Percentiles rank a stretch among this genome's conserved stretches.
Evolutionary conservation across 2,113 vertebrate genomes (phyloP).

Genomic region (Monarcha castaneiventris): DNA sequence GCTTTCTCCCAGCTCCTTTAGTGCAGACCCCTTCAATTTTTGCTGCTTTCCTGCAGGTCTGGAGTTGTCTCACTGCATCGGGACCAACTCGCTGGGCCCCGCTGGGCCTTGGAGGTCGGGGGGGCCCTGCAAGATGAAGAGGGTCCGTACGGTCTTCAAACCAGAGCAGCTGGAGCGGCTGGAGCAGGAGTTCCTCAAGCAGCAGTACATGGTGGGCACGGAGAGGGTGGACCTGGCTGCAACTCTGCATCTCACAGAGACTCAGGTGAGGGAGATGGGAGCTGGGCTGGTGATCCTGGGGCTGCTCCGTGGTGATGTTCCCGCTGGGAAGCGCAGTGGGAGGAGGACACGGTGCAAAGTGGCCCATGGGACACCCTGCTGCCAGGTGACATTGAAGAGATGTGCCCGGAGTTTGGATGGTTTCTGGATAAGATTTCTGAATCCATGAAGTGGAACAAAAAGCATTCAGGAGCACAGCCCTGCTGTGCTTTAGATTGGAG

Average conservation of each 20-base stretch:
- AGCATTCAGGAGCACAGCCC: neutral
- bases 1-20: neutral
- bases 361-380: neutral
- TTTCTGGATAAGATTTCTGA: neutral
- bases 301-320: neutral
- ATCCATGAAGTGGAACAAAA: neutral
- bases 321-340: rapidly evolving
- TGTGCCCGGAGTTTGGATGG: neutral
- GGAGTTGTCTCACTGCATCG: constrained; percentile 32
- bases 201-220: constrained; percentile 80
- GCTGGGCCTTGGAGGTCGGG: constrained; percentile 12
- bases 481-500: neutral
- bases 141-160: constrained; percentile 76
- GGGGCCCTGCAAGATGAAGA: constrained; percentile 67
- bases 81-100: neutral
- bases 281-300: neutral
- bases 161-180: constrained; percentile 77
- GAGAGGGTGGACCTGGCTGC: constrained; percentile 76
- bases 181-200: constrained; percentile 77
- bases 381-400: neutral
- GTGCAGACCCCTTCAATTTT: neutral
- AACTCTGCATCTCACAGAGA: constrained; percentile 74
- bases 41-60: constrained; percentile 38
- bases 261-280: constrained; percentile 63
- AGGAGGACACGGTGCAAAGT: neutral